Conservation (phyloP, 2,888 invertebrate genomes). For the Hetaerina titia region DNA sequence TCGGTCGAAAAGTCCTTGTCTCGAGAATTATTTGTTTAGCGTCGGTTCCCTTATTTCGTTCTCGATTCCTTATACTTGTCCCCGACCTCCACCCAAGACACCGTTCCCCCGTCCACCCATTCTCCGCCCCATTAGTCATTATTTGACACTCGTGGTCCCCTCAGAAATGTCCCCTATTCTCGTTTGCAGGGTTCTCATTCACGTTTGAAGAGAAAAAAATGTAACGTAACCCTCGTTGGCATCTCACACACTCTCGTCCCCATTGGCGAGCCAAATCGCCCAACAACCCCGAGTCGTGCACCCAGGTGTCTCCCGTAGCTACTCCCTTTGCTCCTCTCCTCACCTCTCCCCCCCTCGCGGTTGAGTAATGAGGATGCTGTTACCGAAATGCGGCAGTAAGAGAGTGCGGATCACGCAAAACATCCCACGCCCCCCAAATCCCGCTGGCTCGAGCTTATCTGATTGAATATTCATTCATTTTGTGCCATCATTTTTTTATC, state of each 20-base stretch:
- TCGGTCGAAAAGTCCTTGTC: neutral
- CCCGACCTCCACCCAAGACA: too few relatives aligned
- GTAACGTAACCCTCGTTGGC: neutral
- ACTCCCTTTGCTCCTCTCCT: neutral
- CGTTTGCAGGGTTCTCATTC: neutral
- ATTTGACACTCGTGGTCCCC: neutral
- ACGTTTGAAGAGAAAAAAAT: neutral
- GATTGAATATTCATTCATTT: neutral
- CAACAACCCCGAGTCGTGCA: neutral
- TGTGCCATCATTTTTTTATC: neutral
- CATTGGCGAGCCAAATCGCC: neutral
- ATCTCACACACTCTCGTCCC: neutral
- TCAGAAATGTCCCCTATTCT: neutral
- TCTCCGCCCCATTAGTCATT: neutral
- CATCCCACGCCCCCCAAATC: neutral
- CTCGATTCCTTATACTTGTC: neutral
- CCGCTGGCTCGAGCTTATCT: neutral
- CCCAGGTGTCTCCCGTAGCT: neutral
- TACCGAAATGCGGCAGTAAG: neutral
- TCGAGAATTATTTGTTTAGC: neutral
- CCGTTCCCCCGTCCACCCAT: neutral
- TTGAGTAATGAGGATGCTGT: slow-evolving; percentile 17
- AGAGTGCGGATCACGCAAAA: neutral
- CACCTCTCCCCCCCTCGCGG: neutral
- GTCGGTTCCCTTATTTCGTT: neutral